phyloP scores from a whole-genome alignment of 2,888 invertebrate genomes.

The Drosophila niveifrons region DNA sequence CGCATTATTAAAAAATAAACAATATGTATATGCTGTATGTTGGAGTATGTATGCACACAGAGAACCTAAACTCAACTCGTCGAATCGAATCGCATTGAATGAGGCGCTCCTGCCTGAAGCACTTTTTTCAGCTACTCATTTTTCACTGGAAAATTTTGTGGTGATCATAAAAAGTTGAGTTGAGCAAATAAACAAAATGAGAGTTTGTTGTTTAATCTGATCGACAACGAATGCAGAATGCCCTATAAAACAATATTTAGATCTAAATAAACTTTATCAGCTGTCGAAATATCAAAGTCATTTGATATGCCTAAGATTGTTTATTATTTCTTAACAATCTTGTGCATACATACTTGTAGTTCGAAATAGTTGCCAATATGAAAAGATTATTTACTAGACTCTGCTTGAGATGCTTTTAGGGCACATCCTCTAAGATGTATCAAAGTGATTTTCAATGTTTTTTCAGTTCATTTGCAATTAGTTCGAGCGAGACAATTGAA shows the following conservation, averaged over 20 bases:
- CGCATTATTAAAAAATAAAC: slow-evolving; percentile 82
- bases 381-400: background rate
- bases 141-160: slow-evolving; percentile 72
- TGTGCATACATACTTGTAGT: no score
- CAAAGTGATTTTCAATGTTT: slow-evolving; percentile 60
- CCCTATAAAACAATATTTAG: slow-evolving; percentile 17
- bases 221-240: slow-evolving; percentile 18
- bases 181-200: slow-evolving; percentile 54
- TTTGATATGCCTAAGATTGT: background rate
- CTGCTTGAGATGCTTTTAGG: background rate
- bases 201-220: slow-evolving; percentile 11
- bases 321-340: background rate
- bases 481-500: slow-evolving; percentile 71
- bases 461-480: slow-evolving; percentile 46
- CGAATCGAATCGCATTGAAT: slow-evolving; percentile 41
- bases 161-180: slow-evolving; percentile 65
- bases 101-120: slow-evolving; percentile 34
- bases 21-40: slow-evolving; percentile 57
- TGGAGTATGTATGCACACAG: slow-evolving; percentile 29
- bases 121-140: slow-evolving; percentile 70
- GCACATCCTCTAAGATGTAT: background rate
- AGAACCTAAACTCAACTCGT: slow-evolving; percentile 22
- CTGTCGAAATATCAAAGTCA: slow-evolving; percentile 7
- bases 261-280: slow-evolving; percentile 11
- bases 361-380: background rate